A percentile compares a stretch with the other conserved stretches of the same genome.
Conservation (phyloP, 2,113 vertebrate species). For the Alaudala cheleensis region DNA sequence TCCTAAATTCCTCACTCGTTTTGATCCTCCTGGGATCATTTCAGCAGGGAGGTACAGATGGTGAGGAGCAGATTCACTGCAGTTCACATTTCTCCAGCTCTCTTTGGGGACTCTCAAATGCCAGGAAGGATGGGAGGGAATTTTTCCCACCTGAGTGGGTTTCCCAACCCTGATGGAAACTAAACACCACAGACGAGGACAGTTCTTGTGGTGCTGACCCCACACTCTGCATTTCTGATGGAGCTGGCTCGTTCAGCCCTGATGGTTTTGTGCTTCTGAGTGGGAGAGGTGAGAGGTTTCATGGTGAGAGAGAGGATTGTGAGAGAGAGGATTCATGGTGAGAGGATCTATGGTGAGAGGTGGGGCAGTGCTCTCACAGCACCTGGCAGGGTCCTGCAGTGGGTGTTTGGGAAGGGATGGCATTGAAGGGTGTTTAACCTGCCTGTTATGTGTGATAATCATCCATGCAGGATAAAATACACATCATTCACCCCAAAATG, state of each 20-base stretch:
- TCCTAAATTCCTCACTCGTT: not conserved
- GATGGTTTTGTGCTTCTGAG: not conserved
- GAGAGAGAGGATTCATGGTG: not conserved
- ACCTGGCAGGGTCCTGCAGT: rapidly evolving
- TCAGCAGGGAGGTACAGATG: not conserved
- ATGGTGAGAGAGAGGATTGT: not conserved
- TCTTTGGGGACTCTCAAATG: not conserved
- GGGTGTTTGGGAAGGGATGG: not conserved
- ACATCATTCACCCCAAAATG: not conserved
- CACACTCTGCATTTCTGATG: not conserved
- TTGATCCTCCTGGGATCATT: not conserved
- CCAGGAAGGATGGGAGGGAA: not conserved
- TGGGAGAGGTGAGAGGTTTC: not conserved
- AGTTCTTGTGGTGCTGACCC: not conserved
- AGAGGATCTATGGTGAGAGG: too few species aligned
- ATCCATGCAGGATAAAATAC: too few species aligned
- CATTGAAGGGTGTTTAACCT: not conserved
- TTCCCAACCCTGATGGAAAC: not conserved
- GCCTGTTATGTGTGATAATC: not conserved
- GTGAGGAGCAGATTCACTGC: not conserved
- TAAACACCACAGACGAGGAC: not conserved
- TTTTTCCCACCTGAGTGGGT: not conserved
- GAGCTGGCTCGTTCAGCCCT: not conserved
- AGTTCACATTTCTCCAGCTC: not conserved
- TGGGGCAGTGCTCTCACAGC: not conserved